A percentile compares a stretch with the other conserved stretches of the same genome.
phyloP scores from a whole-genome alignment of 92 coral and sea anemone species.

The Scolanthus callimorphus region DNA sequence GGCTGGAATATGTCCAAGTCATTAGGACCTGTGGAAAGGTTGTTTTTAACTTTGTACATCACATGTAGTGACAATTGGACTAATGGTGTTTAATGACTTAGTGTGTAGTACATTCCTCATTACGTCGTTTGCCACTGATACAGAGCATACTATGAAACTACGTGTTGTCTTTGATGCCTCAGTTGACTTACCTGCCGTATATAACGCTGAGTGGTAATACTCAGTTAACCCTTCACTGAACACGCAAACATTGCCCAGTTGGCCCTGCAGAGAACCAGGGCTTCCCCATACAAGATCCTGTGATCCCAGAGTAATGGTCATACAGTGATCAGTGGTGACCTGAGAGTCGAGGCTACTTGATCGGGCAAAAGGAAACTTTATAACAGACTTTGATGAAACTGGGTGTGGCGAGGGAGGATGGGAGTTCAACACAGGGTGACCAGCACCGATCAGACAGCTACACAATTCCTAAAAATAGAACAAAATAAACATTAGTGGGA shows the following conservation, averaged over 20 bases:
- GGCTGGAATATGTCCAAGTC: slow-evolving; percentile 86
- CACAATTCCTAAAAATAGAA: slow-evolving; percentile 63
- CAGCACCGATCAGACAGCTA: slow-evolving; percentile 87
- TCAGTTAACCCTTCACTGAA: slow-evolving; percentile 84
- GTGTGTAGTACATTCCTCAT: too few relatives aligned
- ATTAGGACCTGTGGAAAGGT: slow-evolving; percentile 71
- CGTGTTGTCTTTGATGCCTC: not conserved
- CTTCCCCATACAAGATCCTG: slow-evolving; percentile 94
- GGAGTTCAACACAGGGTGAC: slow-evolving; percentile 50
- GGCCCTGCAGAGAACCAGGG: slow-evolving; percentile 90
- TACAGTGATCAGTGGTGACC: slow-evolving; percentile 17
- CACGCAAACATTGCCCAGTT: slow-evolving; percentile 87
- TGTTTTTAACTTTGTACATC: too few relatives aligned
- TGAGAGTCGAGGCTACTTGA: slow-evolving; percentile 32
- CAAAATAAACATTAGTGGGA: not conserved
- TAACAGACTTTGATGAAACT: slow-evolving; percentile 14
- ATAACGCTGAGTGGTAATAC: slow-evolving; percentile 45
- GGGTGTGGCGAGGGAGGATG: slow-evolving; percentile 35
- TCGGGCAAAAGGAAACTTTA: slow-evolving; percentile 59
- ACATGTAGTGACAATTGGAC: too few relatives aligned
- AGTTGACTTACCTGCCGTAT: slow-evolving; percentile 62
- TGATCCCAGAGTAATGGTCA: slow-evolving; percentile 65
- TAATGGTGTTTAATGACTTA: too few relatives aligned
- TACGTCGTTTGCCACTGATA: not conserved
- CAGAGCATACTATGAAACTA: not conserved